phyloP scores from a whole-genome alignment of 2,113 vertebrate genomes.

The Mesoclemmys tuberculata region DNA sequence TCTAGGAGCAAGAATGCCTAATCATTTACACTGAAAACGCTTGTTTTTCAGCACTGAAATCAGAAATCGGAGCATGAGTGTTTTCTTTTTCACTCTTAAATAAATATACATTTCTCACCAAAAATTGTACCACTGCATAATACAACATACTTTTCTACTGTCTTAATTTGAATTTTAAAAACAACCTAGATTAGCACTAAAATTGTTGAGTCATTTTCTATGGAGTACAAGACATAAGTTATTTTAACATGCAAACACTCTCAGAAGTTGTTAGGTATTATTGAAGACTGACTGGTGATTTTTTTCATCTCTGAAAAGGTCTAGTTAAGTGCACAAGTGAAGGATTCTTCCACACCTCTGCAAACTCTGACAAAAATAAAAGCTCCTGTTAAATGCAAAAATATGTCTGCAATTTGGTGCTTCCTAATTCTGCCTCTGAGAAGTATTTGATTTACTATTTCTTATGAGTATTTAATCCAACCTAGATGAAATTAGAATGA shows the following conservation, averaged over 20 bases:
- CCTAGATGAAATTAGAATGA: neutral
- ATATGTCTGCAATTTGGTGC: neutral
- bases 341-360: neutral
- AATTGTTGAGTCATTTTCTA: slow-evolving; percentile 24
- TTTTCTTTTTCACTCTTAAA: neutral
- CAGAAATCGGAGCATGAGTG: neutral
- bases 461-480: neutral
- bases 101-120: neutral
- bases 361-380: neutral
- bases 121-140: neutral
- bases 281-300: neutral
- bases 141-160: neutral
- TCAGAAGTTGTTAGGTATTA: neutral
- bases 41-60: slow-evolving; percentile 37
- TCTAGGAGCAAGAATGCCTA: slow-evolving; percentile 35
- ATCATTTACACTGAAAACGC: slow-evolving; percentile 3
- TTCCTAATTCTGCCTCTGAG: neutral
- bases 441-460: neutral
- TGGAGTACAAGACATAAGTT: neutral
- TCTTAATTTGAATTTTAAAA: slow-evolving; percentile 18
- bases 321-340: neutral
- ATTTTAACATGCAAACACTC: slow-evolving; percentile 12
- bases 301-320: neutral
- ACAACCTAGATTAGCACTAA: neutral
- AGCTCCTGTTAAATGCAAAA: neutral